Base-by-base conservation (phyloP, 2,888 invertebrate genomes). In the Exephanes ischioxanthus region DNA sequence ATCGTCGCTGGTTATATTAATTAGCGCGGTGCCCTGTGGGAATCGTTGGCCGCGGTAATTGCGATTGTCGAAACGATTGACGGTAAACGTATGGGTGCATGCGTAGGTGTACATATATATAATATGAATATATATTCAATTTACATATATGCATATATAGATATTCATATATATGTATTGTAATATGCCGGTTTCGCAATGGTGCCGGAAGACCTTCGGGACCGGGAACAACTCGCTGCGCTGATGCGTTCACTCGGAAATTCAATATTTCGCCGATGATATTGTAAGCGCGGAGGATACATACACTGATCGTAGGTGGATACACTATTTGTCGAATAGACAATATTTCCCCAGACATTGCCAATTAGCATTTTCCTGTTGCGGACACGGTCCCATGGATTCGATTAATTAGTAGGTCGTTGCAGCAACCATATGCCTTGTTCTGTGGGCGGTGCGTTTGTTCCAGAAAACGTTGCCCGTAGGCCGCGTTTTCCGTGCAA, bases 1-100 rank as follows among this genome's bases (percentile, higher is more conserved):
- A 92, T 93, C 91, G 91, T 91, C 91, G 90, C 88, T 91, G 87
- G 93, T 92, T 92, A 94, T 93, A 94, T 94, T 94, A 94, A 94
- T 94, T 94, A 94, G 93, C 92, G 90, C 77, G 84, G 87, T 87
- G 88, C 90, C 92, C 91, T 90, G 89, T 89, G 92, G 92, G 91
- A 92, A 92, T 92, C 91, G 92, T 92, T 92, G 90, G 63, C 89
- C 90, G 80, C 77, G 91, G 92, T 93, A 93, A 93, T 93, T 93
- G 92, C 91, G 91, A 93, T 91, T 92, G 92, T 92, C 92, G 89
- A 89, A 89, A 89, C 90, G 90, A 91, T 91, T 89, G 90, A 89
- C 90, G 88, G 86, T 75, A 70, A 83, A 63, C 51, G 75, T 61
- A 41, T 41, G 30, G 58, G 68, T 48, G 19, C 63, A 22, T 30